Conservation (phyloP, 2,113 vertebrate genomes). For the Panthera leo region DNA sequence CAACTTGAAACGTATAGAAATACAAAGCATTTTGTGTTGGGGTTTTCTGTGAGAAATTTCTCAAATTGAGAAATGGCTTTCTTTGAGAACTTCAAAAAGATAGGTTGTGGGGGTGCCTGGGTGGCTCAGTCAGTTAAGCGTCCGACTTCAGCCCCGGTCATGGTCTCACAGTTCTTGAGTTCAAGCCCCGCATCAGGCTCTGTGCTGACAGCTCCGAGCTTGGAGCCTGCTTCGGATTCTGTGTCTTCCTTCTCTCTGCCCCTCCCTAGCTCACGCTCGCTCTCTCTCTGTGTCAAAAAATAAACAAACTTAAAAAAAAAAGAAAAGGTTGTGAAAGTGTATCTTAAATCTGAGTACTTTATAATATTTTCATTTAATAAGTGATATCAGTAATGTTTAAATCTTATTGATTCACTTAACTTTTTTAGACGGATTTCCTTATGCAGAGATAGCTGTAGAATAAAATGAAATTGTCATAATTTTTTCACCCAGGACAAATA, state of each 20-base stretch:
- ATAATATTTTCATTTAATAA: background rate
- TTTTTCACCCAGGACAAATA: background rate
- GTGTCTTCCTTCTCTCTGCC: no score
- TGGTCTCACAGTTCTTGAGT: no score
- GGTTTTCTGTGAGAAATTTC: no score
- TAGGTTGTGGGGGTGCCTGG: no score
- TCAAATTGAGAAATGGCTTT: background rate
- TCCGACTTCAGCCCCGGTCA: no score
- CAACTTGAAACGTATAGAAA: background rate
- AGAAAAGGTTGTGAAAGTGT: background rate
- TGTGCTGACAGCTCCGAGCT: no score
- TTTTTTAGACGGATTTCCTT: background rate
- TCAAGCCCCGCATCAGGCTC: no score
- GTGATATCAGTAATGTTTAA: background rate
- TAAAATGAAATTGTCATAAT: background rate
- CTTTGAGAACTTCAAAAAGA: background rate
- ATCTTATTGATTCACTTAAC: background rate
- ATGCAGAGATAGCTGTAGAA: background rate
- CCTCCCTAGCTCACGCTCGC: no score
- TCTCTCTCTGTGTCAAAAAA: no score
- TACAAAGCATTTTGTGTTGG: background rate
- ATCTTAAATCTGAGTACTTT: background rate
- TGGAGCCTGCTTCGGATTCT: no score
- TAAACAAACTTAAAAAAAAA: no score
- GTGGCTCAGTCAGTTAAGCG: no score